Conservation (phyloP, 2,888 invertebrate species). For the Malthinus seriepunctatus region DNA sequence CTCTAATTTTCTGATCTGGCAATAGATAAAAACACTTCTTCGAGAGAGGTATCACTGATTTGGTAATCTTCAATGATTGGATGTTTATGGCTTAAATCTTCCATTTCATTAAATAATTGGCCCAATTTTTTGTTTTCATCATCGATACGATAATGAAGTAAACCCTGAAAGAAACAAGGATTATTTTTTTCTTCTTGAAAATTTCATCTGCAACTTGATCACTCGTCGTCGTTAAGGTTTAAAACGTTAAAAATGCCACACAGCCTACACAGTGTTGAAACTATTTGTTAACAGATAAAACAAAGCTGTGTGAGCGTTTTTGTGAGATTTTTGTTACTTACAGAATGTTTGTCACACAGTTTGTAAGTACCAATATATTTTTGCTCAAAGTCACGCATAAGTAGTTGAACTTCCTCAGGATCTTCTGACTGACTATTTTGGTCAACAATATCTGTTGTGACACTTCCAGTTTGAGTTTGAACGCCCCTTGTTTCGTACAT, state of each 20-base stretch:
- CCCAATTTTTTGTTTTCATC: constrained; percentile 80
- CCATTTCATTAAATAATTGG: too few species aligned
- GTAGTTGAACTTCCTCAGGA: constrained; percentile 9
- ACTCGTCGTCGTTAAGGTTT: constrained; percentile 65
- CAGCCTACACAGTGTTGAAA: constrained; percentile 58
- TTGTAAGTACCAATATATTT: constrained; percentile 29
- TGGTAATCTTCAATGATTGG: too few species aligned
- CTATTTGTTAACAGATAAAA: too few species aligned
- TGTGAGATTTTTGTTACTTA: constrained; percentile 34
- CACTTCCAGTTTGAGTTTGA: too few species aligned
- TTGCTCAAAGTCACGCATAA: constrained; percentile 11
- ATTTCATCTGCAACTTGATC: constrained; percentile 73
- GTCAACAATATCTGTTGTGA: constrained; percentile 1
- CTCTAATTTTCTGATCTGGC: too few species aligned
- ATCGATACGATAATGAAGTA: constrained; percentile 68
- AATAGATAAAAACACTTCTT: constrained; percentile 76
- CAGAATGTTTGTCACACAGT: constrained; percentile 47
- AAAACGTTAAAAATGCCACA: constrained; percentile 68
- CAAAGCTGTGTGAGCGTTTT: neutral
- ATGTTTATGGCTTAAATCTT: too few species aligned
- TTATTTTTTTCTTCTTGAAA: constrained; percentile 42
- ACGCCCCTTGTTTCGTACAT: neutral
- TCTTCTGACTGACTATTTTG: too few species aligned
- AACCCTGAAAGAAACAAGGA: too few species aligned
- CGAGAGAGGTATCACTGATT: too few species aligned